Conservation (phyloP, 2,888 invertebrate genomes). For the Disparrhopalites patrizii region DNA sequence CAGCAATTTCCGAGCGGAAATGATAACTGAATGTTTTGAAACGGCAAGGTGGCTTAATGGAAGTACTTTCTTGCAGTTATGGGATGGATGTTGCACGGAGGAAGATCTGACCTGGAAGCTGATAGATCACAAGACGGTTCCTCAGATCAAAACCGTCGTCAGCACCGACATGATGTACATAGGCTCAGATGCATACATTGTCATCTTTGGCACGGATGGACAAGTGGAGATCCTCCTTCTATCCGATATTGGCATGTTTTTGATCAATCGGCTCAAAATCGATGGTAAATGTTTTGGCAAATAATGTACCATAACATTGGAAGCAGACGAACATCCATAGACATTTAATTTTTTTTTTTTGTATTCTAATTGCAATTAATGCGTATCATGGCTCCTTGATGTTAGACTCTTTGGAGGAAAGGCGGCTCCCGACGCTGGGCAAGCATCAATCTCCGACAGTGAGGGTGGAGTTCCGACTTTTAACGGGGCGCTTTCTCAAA, state of each 20-base stretch:
- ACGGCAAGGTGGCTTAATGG: no score
- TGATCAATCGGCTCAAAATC: constrained; percentile 39
- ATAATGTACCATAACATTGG: neutral
- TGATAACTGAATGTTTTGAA: neutral
- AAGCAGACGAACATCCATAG: no score
- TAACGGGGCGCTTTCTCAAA: constrained; percentile 13
- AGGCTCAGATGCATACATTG: constrained; percentile 18
- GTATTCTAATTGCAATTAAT: no score
- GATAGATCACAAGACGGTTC: constrained; percentile 33
- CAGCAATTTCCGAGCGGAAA: neutral
- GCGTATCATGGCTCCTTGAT: neutral
- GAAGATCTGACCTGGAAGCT: constrained; percentile 28
- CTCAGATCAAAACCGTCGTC: constrained; percentile 31
- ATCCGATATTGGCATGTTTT: constrained; percentile 12
- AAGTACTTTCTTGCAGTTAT: constrained; percentile 25
- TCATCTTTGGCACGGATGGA: constrained; percentile 34
- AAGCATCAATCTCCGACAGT: neutral
- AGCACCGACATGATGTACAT: constrained; percentile 29
- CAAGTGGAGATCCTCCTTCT: constrained; percentile 34
- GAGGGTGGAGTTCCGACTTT: constrained; percentile 10
- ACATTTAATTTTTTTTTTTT: no score
- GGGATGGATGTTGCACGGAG: constrained; percentile 11
- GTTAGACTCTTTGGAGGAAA: neutral
- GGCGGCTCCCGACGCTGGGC: neutral
- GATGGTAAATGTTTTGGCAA: constrained; percentile 27